Evolutionary conservation across 2,113 vertebrate species (phyloP).

Genomic region (Malurus melanocephalus): DNA sequence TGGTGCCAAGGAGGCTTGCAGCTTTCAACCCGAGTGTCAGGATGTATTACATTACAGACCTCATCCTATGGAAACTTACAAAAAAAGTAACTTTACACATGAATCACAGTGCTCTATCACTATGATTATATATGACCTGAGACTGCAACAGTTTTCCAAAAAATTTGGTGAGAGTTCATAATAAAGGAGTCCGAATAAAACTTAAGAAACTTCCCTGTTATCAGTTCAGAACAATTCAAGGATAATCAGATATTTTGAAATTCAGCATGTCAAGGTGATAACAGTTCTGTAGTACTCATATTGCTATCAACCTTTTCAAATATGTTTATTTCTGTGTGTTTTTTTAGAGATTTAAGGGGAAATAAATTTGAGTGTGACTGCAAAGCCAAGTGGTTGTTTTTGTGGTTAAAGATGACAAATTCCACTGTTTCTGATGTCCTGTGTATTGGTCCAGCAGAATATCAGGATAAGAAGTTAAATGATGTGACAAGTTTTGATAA

Average conservation of each 20-base stretch:
- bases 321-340: constrained; percentile 52
- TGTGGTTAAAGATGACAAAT: constrained; percentile 95
- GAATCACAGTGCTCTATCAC: neutral
- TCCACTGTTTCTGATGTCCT: constrained; percentile 93
- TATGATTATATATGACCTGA: neutral
- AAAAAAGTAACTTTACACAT: neutral
- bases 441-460: constrained; percentile 88
- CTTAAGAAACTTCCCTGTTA: neutral
- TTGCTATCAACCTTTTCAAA: constrained; percentile 31
- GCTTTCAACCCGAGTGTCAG: neutral
- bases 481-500: constrained; percentile 89
- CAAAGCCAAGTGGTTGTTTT: constrained; percentile 95
- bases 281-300: constrained; percentile 10
- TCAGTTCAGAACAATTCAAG: neutral
- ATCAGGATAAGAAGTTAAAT: constrained; percentile 93
- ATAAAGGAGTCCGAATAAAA: neutral
- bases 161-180: neutral
- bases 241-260: neutral
- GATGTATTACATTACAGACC: neutral
- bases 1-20: neutral
- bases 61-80: neutral
- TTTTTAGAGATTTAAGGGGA: constrained; percentile 91
- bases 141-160: neutral
- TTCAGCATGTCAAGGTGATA: constrained; percentile 31
- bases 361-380: constrained; percentile 97